A percentile compares a stretch with the other conserved stretches of the same genome.
These are phyloP conservation scores for Anorthoa munda DNA, from an alignment of 2,888 invertebrate species.

Conservation along the genomic window DNA sequence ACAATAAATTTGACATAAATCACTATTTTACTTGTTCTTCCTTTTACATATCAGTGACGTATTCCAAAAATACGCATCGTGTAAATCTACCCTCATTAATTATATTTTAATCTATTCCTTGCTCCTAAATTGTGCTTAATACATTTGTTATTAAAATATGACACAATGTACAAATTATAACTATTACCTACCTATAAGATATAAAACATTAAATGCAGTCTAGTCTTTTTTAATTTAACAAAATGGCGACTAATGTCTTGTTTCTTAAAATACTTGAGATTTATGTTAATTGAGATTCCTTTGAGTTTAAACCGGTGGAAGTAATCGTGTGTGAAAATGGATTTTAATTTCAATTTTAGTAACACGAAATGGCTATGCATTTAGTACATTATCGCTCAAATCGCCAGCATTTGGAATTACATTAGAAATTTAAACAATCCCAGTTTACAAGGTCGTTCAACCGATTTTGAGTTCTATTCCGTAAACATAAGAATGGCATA, in stretches of 20 bases:
- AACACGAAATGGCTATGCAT: background rate
- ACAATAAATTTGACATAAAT: too few relatives aligned
- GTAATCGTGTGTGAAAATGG: too few relatives aligned
- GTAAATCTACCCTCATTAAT: conserved; percentile 2
- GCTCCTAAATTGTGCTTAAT: conserved; percentile 58
- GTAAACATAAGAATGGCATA: too few relatives aligned
- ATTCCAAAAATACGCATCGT: conserved; percentile 11
- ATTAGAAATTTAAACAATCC: too few relatives aligned
- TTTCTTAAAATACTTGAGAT: conserved; percentile 67
- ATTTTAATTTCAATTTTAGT: background rate
- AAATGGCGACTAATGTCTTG: conserved; percentile 66
- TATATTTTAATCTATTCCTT: conserved; percentile 18
- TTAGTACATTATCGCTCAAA: conserved; percentile 19
- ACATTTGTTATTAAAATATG: conserved; percentile 73
- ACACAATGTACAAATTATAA: conserved; percentile 77
- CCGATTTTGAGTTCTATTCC: too few relatives aligned
- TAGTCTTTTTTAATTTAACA: conserved; percentile 73
- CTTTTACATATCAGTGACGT: too few relatives aligned
- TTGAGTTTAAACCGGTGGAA: too few relatives aligned
- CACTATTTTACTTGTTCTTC: too few relatives aligned
- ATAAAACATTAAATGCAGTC: conserved; percentile 78
- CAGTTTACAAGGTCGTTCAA: too few relatives aligned
- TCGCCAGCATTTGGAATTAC: background rate
- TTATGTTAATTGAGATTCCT: conserved; percentile 55
- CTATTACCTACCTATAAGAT: conserved; percentile 58